Conservation (phyloP, 2,888 invertebrate species). For the Caenorhabditis auriculariae region DNA sequence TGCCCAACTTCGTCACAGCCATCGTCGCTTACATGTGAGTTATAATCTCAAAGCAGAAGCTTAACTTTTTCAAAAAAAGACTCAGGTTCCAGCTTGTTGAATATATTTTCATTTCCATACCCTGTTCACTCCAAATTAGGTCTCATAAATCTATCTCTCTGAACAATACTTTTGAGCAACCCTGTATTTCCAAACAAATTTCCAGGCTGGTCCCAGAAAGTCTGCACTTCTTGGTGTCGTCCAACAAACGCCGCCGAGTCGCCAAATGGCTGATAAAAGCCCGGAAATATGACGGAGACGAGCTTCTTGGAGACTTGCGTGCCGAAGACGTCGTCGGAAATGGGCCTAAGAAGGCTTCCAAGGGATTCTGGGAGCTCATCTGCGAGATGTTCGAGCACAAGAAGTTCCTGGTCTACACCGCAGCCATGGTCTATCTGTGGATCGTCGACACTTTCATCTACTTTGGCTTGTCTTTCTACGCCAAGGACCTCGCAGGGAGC, state of each 20-base stretch:
- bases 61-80: background rate
- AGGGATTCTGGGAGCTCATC: background rate
- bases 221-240: conserved; percentile 38
- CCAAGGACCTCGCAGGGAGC: conserved; percentile 52
- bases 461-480: conserved; percentile 56
- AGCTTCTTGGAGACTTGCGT: too few relatives aligned
- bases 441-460: conserved; percentile 53
- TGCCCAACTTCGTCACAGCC: conserved; percentile 22
- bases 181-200: too few relatives aligned
- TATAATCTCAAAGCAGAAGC: background rate
- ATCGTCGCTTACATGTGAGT: conserved; percentile 32
- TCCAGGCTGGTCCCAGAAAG: conserved; percentile 43
- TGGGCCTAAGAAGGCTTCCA: background rate
- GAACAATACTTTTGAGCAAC: too few relatives aligned
- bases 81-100: too few relatives aligned
- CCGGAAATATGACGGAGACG: conserved; percentile 12
- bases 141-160: too few relatives aligned
- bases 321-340: conserved; percentile 15
- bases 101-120: too few relatives aligned
- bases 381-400: conserved; percentile 30
- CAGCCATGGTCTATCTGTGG: conserved; percentile 47
- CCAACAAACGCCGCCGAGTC: conserved; percentile 23
- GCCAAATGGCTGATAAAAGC: conserved; percentile 32
- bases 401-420: conserved; percentile 31
- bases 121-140: too few relatives aligned